Evolutionary conservation across 1,140 invertebrate genomes (phyloP), one percentile per base, ranked within the genome.

Genomic region (Lithobius niger): DNA sequence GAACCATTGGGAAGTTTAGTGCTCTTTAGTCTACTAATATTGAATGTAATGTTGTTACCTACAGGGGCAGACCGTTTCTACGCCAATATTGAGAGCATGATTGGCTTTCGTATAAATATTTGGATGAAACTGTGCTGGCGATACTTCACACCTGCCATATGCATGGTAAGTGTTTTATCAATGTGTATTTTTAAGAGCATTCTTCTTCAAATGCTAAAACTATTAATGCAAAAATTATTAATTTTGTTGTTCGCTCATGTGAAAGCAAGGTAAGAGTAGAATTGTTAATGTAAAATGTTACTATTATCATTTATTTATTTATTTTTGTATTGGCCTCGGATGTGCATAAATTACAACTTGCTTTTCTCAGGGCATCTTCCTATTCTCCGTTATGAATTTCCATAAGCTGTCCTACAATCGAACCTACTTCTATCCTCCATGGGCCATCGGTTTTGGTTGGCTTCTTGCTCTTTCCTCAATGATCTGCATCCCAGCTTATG

Each of bases 381-480:
- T 84, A 13, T 83, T 83, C 62, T 82, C 81, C 62, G 71, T 82
- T 36, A 65, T 83, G 1, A 74, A 80, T 57, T 83, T 83, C 55
- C 66, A 77, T 57, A 81, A 81, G 10, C 64, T 86, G 16, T 77
- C 74, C 22, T 82, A 84, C 59, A 79, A 78, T 22, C 71, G 72
- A 25, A 71, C 69, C 19, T 86, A 86, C 64, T 70, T 76, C 26
- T 88, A 83, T 67, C 85, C 85, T 1, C 62, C 68, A n/a, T 86
- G 83, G 82, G 83, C 82, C 1, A 77, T 86, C 59, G 66, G 77
- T n/a, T 70, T 87, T 55, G 85, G 85, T 0, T 79, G 81, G 62
- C 66, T 75, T 31, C 73, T 88, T 60, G 83, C 82, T 45, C 66
- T 85, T n/a, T 77, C 81, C 0, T 87, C 85, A 0, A 84, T 88